Evolutionary conservation across 1,140 invertebrate species (phyloP).

Genomic region (Megalonaias nervosa): DNA sequence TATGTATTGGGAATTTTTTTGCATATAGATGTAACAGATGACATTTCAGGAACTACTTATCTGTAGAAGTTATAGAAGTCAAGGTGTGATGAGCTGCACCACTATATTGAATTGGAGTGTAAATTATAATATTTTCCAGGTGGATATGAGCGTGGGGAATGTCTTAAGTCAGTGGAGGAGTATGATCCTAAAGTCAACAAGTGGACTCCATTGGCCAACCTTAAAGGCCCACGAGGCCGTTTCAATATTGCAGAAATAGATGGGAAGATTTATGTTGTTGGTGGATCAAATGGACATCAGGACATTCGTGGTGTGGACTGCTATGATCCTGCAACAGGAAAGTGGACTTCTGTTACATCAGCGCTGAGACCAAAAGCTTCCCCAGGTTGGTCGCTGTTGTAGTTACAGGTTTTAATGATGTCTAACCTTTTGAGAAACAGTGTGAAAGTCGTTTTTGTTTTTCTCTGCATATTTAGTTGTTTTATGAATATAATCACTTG

Average conservation of each 20-base stretch:
- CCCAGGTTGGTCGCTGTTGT: slow-evolving; percentile 38
- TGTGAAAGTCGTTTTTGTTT: too few relatives aligned
- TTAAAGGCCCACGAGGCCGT: slow-evolving; percentile 82
- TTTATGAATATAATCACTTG: too few relatives aligned
- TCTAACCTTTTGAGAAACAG: too few relatives aligned
- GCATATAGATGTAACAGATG: too few relatives aligned
- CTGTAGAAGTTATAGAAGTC: too few relatives aligned
- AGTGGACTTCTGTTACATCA: slow-evolving; percentile 78
- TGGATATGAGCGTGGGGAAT: slow-evolving; percentile 89
- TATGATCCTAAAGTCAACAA: slow-evolving; percentile 81
- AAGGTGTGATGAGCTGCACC: too few relatives aligned
- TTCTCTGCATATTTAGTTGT: too few relatives aligned
- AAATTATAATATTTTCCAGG: slow-evolving; percentile 71
- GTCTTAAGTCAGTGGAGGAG: slow-evolving; percentile 82
- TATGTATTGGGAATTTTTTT: too few relatives aligned
- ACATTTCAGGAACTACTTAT: too few relatives aligned
- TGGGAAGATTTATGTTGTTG: slow-evolving; percentile 83
- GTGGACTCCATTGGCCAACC: slow-evolving; percentile 79
- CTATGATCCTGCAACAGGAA: slow-evolving; percentile 74
- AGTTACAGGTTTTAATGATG: too few relatives aligned
- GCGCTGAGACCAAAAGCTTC: slow-evolving; percentile 73
- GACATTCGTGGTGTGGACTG: slow-evolving; percentile 82
- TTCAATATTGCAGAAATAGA: slow-evolving; percentile 79
- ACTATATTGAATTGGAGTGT: too few relatives aligned
- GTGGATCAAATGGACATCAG: slow-evolving; percentile 81